Conservation (phyloP, 2,797 vertebrate species). For the Carapus acus region DNA sequence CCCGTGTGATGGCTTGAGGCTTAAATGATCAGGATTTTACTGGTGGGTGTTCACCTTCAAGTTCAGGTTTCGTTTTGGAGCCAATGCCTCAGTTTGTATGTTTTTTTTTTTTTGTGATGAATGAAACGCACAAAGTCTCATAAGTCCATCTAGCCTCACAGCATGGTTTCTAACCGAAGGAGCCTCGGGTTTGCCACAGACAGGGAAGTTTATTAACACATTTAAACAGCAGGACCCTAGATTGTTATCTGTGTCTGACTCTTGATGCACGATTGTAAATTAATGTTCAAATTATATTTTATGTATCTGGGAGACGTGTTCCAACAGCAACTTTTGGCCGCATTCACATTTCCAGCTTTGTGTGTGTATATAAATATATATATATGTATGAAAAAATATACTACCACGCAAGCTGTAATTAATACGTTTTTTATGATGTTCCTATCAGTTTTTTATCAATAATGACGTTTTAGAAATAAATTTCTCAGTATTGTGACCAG, state of each 20-base stretch:
- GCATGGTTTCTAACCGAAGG: conserved; percentile 41
- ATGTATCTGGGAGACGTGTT: conserved; percentile 49
- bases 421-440: conserved; percentile 73
- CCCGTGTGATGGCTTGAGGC: background rate
- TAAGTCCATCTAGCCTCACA: conserved; percentile 42
- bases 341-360: conserved; percentile 74
- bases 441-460: conserved; percentile 68
- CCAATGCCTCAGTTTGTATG: too few relatives aligned
- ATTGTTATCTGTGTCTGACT: conserved; percentile 32
- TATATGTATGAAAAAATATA: too few relatives aligned
- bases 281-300: conserved; percentile 65
- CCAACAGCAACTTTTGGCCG: conserved; percentile 48
- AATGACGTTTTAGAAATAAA: conserved; percentile 68
- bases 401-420: conserved; percentile 64
- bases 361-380: conserved; percentile 71
- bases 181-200: conserved; percentile 25
- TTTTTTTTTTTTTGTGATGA: background rate
- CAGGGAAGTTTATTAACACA: conserved; percentile 12
- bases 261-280: conserved; percentile 59
- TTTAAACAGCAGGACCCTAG: conserved; percentile 27
- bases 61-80: too few relatives aligned
- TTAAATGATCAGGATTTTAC: background rate
- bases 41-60: too few relatives aligned
- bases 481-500: conserved; percentile 50
- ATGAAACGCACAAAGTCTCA: conserved; percentile 40